phyloP scores from a whole-genome alignment of 1,140 invertebrate species.

The Aphidius gifuensis region DNA sequence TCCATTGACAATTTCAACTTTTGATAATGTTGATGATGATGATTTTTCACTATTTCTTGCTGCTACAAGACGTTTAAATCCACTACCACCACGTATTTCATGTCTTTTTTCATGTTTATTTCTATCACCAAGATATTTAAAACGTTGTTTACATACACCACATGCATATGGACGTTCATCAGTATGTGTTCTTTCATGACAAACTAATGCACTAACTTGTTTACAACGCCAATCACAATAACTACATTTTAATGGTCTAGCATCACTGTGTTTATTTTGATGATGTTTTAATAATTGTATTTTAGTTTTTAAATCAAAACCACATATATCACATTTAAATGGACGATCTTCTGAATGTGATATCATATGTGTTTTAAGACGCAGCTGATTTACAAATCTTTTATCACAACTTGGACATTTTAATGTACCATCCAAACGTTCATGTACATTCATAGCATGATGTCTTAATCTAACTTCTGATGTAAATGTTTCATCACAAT shows the following conservation, averaged over 20 bases:
- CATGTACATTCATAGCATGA: slow-evolving; percentile 52
- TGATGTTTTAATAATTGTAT: slow-evolving; percentile 54
- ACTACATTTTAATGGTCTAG: slow-evolving; percentile 45
- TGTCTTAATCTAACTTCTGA: slow-evolving; percentile 50
- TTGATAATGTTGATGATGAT: slow-evolving; percentile 19
- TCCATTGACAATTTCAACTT: slow-evolving; percentile 38
- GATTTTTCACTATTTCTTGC: slow-evolving; percentile 39
- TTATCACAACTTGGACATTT: slow-evolving; percentile 51
- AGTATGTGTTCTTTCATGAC: slow-evolving; percentile 93
- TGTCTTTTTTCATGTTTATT: slow-evolving; percentile 53
- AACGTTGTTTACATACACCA: slow-evolving; percentile 95
- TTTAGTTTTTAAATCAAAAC: slow-evolving; percentile 53
- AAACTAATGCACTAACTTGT: slow-evolving; percentile 52
- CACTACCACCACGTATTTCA: slow-evolving; percentile 48
- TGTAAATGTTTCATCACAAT: slow-evolving; percentile 46
- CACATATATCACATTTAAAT: slow-evolving; percentile 47
- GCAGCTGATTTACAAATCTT: slow-evolving; percentile 51
- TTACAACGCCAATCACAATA: slow-evolving; percentile 52
- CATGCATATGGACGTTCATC: slow-evolving; percentile 97
- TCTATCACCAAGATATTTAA: slow-evolving; percentile 82
- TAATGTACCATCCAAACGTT: slow-evolving; percentile 49
- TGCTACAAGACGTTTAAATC: slow-evolving; percentile 49
- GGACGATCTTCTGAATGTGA: slow-evolving; percentile 53
- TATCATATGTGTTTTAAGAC: slow-evolving; percentile 53
- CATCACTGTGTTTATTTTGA: slow-evolving; percentile 52